Base-by-base conservation (phyloP, 1,140 invertebrate genomes). In the Contarinia nasturtii region DNA sequence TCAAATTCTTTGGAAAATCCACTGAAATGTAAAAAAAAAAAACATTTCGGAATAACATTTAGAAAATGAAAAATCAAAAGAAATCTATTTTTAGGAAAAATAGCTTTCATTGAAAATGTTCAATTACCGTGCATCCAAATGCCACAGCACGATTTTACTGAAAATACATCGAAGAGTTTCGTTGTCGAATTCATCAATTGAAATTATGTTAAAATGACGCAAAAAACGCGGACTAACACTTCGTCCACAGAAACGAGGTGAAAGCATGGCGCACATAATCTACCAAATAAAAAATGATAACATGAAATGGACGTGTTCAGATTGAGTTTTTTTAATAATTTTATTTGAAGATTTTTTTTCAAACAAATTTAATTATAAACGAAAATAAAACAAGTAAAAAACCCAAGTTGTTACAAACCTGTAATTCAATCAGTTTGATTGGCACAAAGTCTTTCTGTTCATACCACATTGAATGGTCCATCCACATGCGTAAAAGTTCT, bases 1-100 rank as follows among this genome's bases (percentile, higher is more conserved):
- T 93, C 87, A 65, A 96, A 96, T 49, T 94, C 90, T 65, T 91
- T 92, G 38, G 85, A 83, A 68, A 97, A 97, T 37, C 90, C 90
- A 64, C 88, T 78, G 55, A 46, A 57, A 55, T 52, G n/a, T 40
- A 41, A 37, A 47, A 37, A 43, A 49, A 42, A 27, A n/a, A 36
- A 45, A 22, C 15, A n/a, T 5, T 5, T 5, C 4, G n/a, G n/a
- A 27, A 27, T 5, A 27, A 27, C 27, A 27, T 27, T 10, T 5
- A 27, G 27, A 27, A 27, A 10, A 27, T 10, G 27, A 3, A 27
- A 27, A 27, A 5, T 10, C 3, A 27, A 27, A 27, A 5, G 10
- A 27, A 27, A 27, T 5, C 27, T 10, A 10, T 27, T 3, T 27
- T 27, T 27, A 10, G 27, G 10, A 10, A 14, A n/a, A 27, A 18